These are phyloP conservation scores for Pyrgus malvae DNA, from an alignment of 2,888 invertebrate species.

Conservation along the genomic window DNA sequence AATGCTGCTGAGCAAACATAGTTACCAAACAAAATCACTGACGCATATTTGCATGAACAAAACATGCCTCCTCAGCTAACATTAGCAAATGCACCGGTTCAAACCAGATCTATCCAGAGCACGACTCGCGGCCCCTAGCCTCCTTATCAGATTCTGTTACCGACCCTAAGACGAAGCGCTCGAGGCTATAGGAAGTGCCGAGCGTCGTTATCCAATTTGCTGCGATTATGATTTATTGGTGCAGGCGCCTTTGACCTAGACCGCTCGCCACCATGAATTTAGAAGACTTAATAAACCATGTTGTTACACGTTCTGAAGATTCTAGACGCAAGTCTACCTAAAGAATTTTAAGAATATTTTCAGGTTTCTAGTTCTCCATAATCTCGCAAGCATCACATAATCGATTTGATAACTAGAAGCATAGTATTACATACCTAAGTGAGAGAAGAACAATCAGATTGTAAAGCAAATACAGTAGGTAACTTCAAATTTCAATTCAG, in stretches of 20 bases:
- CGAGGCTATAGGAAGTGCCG: conserved; percentile 73
- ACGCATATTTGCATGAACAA: too few relatives aligned
- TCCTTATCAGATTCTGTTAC: conserved; percentile 18
- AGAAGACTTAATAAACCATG: background rate
- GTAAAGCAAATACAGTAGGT: too few relatives aligned
- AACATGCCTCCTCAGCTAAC: background rate
- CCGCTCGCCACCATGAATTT: conserved; percentile 41
- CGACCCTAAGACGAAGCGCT: conserved; percentile 52
- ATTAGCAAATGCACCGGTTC: background rate
- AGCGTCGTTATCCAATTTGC: conserved; percentile 74
- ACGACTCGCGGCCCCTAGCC: conserved; percentile 26
- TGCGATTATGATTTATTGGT: conserved; percentile 77
- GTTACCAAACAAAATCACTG: too few relatives aligned
- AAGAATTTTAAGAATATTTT: background rate
- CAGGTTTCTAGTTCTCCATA: too few relatives aligned
- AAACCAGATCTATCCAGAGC: conserved; percentile 31
- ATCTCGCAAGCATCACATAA: background rate
- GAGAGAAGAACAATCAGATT: too few relatives aligned
- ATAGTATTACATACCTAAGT: too few relatives aligned
- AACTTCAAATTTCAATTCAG: too few relatives aligned
- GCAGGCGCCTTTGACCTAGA: conserved; percentile 72
- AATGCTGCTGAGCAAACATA: too few relatives aligned
- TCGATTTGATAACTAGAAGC: too few relatives aligned
- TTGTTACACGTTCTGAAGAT: too few relatives aligned
- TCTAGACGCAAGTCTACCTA: too few relatives aligned